Percentiles rank a stretch among this genome's conserved stretches.
Conservation (phyloP, 2,888 invertebrate genomes). For the Kryphioiulus occultus region DNA sequence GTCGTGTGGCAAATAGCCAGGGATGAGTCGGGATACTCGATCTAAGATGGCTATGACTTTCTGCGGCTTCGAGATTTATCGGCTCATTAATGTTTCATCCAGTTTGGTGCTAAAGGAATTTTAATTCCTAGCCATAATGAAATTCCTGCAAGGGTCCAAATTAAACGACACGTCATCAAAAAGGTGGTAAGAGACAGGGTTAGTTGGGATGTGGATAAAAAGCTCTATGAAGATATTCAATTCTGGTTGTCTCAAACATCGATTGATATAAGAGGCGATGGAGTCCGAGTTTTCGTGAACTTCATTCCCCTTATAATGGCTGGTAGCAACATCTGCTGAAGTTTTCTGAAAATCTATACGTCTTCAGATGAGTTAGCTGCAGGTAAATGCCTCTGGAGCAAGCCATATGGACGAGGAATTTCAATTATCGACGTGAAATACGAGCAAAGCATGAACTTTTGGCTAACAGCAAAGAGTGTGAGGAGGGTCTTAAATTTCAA, state of each 20-base stretch:
- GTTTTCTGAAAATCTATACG: background rate
- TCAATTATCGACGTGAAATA: slow-evolving; percentile 1
- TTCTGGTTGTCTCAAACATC: background rate
- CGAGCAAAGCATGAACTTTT: background rate
- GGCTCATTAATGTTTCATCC: slow-evolving; percentile 17
- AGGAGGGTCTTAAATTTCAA: background rate
- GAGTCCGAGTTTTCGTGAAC: background rate
- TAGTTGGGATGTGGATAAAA: no score
- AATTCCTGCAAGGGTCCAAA: background rate
- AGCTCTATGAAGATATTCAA: background rate
- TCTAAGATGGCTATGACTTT: background rate
- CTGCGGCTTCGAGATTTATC: slow-evolving; percentile 25
- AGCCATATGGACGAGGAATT: background rate
- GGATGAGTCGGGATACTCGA: background rate
- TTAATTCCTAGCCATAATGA: background rate
- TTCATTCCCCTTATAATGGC: background rate
- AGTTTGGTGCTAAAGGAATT: background rate
- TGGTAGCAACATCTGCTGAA: background rate
- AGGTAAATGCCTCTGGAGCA: background rate
- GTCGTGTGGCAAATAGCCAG: background rate
- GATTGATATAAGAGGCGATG: background rate
- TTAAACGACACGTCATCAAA: background rate
- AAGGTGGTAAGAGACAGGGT: background rate
- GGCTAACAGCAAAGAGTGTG: background rate
- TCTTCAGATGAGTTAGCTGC: background rate